A percentile compares a stretch with the other conserved stretches of the same genome.
Evolutionary conservation across 2,113 vertebrate genomes (phyloP).

Genomic region (Seriola aureovittata): DNA sequence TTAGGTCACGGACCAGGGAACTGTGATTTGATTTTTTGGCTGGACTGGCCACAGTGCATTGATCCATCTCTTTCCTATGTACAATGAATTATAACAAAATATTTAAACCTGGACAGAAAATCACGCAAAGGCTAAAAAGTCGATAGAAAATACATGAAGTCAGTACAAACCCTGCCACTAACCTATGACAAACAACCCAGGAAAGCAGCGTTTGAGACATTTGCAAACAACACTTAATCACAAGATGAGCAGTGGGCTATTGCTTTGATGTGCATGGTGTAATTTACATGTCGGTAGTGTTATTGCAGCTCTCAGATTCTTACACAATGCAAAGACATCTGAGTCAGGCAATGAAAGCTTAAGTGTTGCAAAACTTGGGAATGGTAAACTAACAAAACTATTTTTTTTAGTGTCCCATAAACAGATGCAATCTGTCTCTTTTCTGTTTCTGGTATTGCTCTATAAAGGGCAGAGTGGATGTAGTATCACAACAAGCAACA

Average conservation of each 20-base stretch:
- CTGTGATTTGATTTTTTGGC: not conserved
- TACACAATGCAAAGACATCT: conserved; percentile 36
- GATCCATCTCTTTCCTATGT: no score
- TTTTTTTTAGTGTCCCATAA: not conserved
- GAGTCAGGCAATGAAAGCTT: not conserved
- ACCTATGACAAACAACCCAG: not conserved
- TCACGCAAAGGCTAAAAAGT: no score
- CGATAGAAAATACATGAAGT: no score
- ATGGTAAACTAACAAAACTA: not conserved
- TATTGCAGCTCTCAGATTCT: conserved; percentile 11
- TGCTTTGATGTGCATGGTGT: conserved; percentile 5
- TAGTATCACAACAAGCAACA: conserved; percentile 46
- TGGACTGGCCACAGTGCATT: no score
- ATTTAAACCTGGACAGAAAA: no score
- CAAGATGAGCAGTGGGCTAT: fast-evolving
- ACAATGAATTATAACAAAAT: no score
- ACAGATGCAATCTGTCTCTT: not conserved
- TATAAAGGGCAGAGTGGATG: not conserved
- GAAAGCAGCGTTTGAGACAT: not conserved
- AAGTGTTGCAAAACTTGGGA: conserved; percentile 36
- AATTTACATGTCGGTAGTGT: conserved; percentile 11
- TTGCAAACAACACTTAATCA: not conserved
- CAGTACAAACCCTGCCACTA: no score
- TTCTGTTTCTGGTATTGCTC: not conserved
- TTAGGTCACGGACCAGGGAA: not conserved